These are phyloP conservation scores for Eretmochelys imbricata DNA, from an alignment of 2,113 vertebrate genomes.

Conservation along the genomic window DNA sequence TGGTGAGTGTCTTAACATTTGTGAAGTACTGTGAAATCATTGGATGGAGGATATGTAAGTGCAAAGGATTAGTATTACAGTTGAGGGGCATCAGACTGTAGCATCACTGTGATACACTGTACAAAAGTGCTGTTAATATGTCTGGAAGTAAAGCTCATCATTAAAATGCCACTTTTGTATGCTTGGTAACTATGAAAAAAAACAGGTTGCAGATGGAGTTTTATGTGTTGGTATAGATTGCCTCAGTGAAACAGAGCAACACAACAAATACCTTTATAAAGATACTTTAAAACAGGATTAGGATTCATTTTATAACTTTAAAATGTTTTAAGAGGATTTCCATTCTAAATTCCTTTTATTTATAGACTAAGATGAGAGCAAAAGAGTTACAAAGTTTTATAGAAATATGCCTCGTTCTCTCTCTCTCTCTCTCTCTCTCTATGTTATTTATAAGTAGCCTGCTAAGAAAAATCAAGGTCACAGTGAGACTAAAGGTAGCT, in stretches of 20 bases:
- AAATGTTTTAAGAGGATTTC: neutral
- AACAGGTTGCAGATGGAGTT: neutral
- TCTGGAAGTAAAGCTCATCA: neutral
- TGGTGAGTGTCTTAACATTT: conserved; percentile 7
- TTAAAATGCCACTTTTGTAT: neutral
- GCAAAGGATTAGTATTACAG: conserved; percentile 1
- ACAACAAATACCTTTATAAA: neutral
- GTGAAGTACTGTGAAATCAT: neutral
- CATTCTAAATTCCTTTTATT: neutral
- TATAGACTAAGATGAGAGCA: conserved; percentile 25
- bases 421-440: neutral
- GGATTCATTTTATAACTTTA: conserved; percentile 27
- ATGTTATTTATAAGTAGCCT: conserved; percentile 55
- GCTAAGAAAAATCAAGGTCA: conserved; percentile 77
- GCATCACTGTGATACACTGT: rapidly evolving
- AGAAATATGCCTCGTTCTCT: neutral
- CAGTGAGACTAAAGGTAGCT: conserved; percentile 72
- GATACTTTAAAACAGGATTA: neutral
- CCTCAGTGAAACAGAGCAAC: conserved; percentile 20
- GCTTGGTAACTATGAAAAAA: neutral
- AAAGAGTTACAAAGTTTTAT: neutral
- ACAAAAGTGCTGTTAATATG: rapidly evolving
- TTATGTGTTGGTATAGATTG: conserved; percentile 1
- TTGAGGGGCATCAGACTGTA: conserved; percentile 6
- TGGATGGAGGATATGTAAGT: neutral